These are phyloP conservation scores for Phymatocera aterrima DNA, from an alignment of 2,888 invertebrate species.

Conservation along the genomic window DNA sequence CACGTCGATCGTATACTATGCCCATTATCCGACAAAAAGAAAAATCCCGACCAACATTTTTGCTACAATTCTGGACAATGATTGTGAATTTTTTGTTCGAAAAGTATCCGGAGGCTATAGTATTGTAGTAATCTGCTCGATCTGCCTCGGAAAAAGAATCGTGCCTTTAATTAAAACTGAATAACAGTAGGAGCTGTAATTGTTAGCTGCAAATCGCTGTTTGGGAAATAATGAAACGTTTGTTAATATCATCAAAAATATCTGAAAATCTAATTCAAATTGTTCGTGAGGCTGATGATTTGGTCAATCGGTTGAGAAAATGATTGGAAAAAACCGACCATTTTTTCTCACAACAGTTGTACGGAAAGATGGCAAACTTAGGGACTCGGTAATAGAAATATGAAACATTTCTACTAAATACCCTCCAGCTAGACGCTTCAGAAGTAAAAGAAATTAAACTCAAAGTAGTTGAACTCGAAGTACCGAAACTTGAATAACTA, in stretches of 20 bases:
- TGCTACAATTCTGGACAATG: background rate
- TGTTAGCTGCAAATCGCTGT: background rate
- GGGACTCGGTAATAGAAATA: slow-evolving; percentile 2
- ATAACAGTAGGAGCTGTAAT: slow-evolving; percentile 8
- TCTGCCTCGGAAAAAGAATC: background rate
- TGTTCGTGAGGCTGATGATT: background rate
- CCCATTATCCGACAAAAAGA: background rate
- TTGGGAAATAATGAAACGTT: background rate
- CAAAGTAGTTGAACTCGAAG: slow-evolving; percentile 33
- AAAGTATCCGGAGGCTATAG: background rate
- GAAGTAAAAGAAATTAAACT: slow-evolving; percentile 38
- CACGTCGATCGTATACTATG: background rate
- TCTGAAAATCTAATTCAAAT: slow-evolving; percentile 1
- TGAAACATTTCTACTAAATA: slow-evolving; percentile 32
- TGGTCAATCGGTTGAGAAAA: background rate
- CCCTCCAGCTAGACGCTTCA: slow-evolving; percentile 18
- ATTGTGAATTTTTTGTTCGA: background rate
- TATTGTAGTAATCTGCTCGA: background rate
- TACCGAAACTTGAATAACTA: slow-evolving; percentile 36
- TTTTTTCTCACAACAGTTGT: background rate
- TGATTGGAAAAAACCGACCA: background rate
- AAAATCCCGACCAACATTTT: too few relatives aligned
- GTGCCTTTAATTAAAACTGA: slow-evolving; percentile 29
- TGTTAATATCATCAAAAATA: background rate
- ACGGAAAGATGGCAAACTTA: background rate